Evolutionary conservation across 2,888 invertebrate genomes (phyloP).

Genomic region (Bruchidius siliquastri): DNA sequence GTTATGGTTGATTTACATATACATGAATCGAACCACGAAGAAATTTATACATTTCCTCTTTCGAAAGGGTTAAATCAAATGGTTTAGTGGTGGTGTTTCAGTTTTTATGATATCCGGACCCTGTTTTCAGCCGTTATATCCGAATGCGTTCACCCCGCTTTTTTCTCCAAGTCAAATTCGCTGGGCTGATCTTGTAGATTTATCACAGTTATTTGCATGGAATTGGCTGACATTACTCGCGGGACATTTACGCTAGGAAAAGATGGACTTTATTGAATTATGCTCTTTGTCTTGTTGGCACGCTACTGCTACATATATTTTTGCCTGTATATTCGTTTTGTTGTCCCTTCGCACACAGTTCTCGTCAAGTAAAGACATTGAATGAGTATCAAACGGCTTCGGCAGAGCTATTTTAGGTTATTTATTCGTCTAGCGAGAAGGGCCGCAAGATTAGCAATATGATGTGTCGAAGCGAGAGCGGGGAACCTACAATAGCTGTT

Average conservation of each 20-base stretch:
- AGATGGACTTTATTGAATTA: neutral
- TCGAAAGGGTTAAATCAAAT: conserved; percentile 20
- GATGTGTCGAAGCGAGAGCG: no score
- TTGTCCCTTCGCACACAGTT: no score
- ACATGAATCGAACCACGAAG: conserved; percentile 24
- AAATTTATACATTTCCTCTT: conserved; percentile 27
- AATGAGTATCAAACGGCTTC: no score
- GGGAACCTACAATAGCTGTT: no score
- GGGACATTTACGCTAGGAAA: conserved; percentile 13
- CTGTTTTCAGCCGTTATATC: conserved; percentile 8
- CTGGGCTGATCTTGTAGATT: conserved; percentile 10
- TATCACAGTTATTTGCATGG: conserved; percentile 13
- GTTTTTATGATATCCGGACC: conserved; percentile 21
- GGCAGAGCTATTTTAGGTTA: no score
- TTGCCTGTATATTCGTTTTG: no score
- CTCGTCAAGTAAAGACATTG: no score
- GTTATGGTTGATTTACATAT: conserved; percentile 23
- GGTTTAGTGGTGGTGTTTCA: conserved; percentile 11
- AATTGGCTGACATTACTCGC: conserved; percentile 18
- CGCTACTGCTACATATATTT: neutral
- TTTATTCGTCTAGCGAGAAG: no score
- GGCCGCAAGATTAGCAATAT: no score
- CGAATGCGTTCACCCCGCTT: conserved; percentile 14
- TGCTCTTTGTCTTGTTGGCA: neutral
- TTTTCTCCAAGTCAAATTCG: conserved; percentile 9